These are phyloP conservation scores for Anadara kagoshimensis DNA, from an alignment of 1,140 invertebrate genomes.

Conservation along the genomic window DNA sequence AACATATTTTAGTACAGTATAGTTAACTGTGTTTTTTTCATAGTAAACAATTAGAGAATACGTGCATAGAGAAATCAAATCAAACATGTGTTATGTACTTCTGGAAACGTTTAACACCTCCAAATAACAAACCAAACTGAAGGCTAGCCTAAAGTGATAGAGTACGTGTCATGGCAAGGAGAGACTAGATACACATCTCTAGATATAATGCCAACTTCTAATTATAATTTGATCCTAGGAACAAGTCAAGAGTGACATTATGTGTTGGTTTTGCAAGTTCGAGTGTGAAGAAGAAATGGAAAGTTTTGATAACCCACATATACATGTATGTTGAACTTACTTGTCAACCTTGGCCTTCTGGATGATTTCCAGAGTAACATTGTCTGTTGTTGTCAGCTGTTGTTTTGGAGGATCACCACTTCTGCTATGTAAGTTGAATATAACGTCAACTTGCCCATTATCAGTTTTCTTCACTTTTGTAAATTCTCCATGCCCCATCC, in stretches of 20 bases:
- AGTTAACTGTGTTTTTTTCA: too few species aligned
- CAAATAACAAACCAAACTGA: background rate
- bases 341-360: slow-evolving; percentile 24
- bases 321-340: background rate
- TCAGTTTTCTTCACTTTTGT: background rate
- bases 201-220: too few species aligned
- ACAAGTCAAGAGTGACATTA: background rate
- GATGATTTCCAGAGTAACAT: slow-evolving; percentile 14
- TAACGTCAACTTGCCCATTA: slow-evolving; percentile 8
- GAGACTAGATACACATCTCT: too few species aligned
- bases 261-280: background rate
- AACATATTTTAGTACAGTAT: too few species aligned
- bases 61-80: background rate
- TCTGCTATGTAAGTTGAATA: slow-evolving; percentile 5
- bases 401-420: slow-evolving; percentile 3
- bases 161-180: slow-evolving; percentile 23
- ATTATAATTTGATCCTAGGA: too few species aligned
- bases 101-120: slow-evolving; percentile 6
- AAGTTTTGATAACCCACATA: background rate
- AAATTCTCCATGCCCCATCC: slow-evolving; percentile 14
- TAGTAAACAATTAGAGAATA: too few species aligned
- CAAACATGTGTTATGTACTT: slow-evolving; percentile 14
- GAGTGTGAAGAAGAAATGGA: background rate
- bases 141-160: slow-evolving; percentile 5
- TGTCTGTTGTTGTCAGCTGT: background rate